Evolutionary conservation across 2,113 vertebrate genomes (phyloP), one percentile per base, ranked within the genome.

Genomic region (Ageneiosus marmoratus): DNA sequence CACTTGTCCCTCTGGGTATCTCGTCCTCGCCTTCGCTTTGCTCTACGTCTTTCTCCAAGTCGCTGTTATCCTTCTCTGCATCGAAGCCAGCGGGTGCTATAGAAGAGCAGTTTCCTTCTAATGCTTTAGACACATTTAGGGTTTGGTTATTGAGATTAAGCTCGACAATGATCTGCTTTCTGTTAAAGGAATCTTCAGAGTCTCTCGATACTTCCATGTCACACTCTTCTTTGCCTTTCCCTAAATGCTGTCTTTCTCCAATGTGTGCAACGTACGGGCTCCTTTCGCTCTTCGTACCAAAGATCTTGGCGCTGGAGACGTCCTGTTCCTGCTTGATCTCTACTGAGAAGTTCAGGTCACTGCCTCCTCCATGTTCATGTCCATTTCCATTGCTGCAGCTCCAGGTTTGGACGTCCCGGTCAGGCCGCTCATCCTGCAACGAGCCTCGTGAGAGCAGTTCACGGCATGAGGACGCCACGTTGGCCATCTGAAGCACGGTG

Each of bases 121-220:
- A 89, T 27, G 95, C 95, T 11, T 95, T 96, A 79, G 95, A 96
- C 82, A 96, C 93, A 0, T 96, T 96, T 85, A 96, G 90, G 0
- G 95, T 96, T 89, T 96, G 95, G 89, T 96, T 96, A 91, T 96
- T 96, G 80, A 96, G 93, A 87, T 96, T 96, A 82, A 96, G 94
- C 89, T 96, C 95, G 84, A 96, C 96, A 0, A 96, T 97, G 91
- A 97, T 97, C 89, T 96, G 95, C 87, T 96, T 95, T 0, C 90
- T 60, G 74, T 91, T 94, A 84, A 94, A 94, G 0, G 93, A 91
- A 80, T 85, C 89, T 24, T 92, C 93, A 3, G 95, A 81, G 10
- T 92, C 94, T 75, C 94, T 94, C 0, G 92, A 84, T 44, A 92
- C 92, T 0, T 89, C 89, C 0, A 69, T 32, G 13, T 84, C 78